These are phyloP conservation scores for Oncorhynchus tshawytscha DNA, from an alignment of 2,113 vertebrate species.

Conservation along the genomic window DNA sequence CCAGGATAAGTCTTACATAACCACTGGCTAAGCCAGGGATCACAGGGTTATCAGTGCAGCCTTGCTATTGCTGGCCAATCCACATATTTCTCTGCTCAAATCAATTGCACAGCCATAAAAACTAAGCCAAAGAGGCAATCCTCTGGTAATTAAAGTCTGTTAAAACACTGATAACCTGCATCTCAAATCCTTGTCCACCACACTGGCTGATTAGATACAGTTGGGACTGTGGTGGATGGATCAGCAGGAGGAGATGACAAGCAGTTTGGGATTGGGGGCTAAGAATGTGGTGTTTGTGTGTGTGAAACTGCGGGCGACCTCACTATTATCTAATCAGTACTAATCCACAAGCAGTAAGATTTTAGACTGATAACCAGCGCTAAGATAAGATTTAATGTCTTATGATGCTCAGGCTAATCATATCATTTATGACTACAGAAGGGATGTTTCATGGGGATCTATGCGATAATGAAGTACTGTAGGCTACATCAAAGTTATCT, in stretches of 20 bases:
- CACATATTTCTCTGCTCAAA: slow-evolving; percentile 26
- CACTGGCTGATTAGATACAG: too few species aligned
- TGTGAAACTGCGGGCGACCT: too few species aligned
- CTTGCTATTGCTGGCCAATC: slow-evolving; percentile 36
- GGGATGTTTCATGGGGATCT: not conserved
- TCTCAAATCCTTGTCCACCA: slow-evolving; percentile 21
- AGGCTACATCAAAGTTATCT: not conserved
- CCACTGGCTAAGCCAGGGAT: slow-evolving; percentile 41
- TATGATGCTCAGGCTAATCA: too few species aligned
- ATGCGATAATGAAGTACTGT: not conserved
- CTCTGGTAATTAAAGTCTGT: slow-evolving; percentile 40
- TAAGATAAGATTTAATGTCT: too few species aligned
- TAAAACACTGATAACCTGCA: slow-evolving; percentile 47
- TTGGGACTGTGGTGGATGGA: slow-evolving; percentile 36
- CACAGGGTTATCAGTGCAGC: slow-evolving; percentile 43
- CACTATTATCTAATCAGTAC: too few species aligned
- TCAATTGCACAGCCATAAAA: slow-evolving; percentile 46
- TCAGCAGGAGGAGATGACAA: slow-evolving; percentile 29
- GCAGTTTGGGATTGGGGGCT: too few species aligned
- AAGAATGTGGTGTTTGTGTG: too few species aligned
- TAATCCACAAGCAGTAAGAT: too few species aligned
- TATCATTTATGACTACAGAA: too few species aligned
- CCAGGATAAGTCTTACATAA: slow-evolving; percentile 37
- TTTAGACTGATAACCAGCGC: too few species aligned
- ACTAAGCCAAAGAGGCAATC: slow-evolving; percentile 26